Percentiles rank a stretch among this genome's conserved stretches.
Evolutionary conservation across 2,888 invertebrate genomes (phyloP).

Genomic region (Cotesia congregata): DNA sequence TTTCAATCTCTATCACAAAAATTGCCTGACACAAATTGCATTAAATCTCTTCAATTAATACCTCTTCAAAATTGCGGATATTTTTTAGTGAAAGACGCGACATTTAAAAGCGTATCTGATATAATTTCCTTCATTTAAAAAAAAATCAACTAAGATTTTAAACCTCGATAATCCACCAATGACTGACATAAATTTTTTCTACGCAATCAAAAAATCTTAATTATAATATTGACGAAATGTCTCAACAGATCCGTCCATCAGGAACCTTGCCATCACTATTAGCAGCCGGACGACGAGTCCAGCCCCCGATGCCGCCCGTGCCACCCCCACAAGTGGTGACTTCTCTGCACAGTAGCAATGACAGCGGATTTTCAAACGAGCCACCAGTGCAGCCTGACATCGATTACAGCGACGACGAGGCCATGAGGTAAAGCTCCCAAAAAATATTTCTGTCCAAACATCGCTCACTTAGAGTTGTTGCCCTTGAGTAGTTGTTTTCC

Average conservation of each 20-base stretch:
- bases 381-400: slow-evolving; percentile 90
- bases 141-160: too few relatives aligned
- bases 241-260: slow-evolving; percentile 66
- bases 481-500: slow-evolving; percentile 11
- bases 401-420: slow-evolving; percentile 92
- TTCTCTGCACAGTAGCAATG: slow-evolving; percentile 91
- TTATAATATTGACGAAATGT: not conserved
- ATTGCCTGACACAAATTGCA: too few relatives aligned
- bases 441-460: slow-evolving; percentile 24
- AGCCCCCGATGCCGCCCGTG: slow-evolving; percentile 69
- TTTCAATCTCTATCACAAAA: too few relatives aligned
- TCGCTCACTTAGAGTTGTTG: not conserved
- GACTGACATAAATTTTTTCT: too few relatives aligned
- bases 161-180: too few relatives aligned
- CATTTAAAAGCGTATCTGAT: too few relatives aligned
- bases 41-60: too few relatives aligned
- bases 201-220: not conserved
- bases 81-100: too few relatives aligned
- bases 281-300: slow-evolving; percentile 69
- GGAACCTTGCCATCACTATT: slow-evolving; percentile 67
- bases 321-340: slow-evolving; percentile 70
- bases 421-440: slow-evolving; percentile 74
- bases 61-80: too few relatives aligned
- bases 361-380: slow-evolving; percentile 93
- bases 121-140: too few relatives aligned